phyloP scores from a whole-genome alignment of 1,140 invertebrate genomes.

The Drosophila asahinai region DNA sequence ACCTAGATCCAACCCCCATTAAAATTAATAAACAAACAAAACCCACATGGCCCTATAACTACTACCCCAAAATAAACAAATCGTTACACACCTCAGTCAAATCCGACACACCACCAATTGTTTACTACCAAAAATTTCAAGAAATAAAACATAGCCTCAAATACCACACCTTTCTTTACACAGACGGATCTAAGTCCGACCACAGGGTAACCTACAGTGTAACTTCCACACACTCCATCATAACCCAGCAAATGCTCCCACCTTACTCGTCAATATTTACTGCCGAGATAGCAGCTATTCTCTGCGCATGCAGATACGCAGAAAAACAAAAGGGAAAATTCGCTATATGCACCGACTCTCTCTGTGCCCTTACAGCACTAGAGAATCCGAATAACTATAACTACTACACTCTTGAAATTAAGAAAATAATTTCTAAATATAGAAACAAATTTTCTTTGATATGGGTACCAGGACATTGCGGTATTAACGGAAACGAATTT shows the following conservation, averaged over 20 bases:
- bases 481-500: constrained; percentile 1
- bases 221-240: constrained; percentile 15
- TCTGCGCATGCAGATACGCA: constrained; percentile 3
- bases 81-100: neutral
- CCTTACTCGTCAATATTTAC: constrained; percentile 2
- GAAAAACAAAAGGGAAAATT: constrained; percentile 8
- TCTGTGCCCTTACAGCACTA: constrained; percentile 3
- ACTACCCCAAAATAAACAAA: constrained; percentile 1
- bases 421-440: neutral
- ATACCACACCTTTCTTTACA: constrained; percentile 2
- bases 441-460: neutral
- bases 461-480: constrained; percentile 4
- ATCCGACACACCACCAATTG: neutral
- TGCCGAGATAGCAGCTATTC: constrained; percentile 10
- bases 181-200: constrained; percentile 4
- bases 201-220: constrained; percentile 7
- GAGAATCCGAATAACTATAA: neutral
- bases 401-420: constrained; percentile 3
- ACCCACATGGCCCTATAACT: neutral
- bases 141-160: constrained; percentile 4
- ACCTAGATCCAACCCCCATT: neutral
- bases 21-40: neutral
- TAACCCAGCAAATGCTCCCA: constrained; percentile 12
- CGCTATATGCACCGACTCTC: neutral
- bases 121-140: neutral